Conservation (phyloP, 2,797 vertebrate species). For the Coreius guichenoti region DNA sequence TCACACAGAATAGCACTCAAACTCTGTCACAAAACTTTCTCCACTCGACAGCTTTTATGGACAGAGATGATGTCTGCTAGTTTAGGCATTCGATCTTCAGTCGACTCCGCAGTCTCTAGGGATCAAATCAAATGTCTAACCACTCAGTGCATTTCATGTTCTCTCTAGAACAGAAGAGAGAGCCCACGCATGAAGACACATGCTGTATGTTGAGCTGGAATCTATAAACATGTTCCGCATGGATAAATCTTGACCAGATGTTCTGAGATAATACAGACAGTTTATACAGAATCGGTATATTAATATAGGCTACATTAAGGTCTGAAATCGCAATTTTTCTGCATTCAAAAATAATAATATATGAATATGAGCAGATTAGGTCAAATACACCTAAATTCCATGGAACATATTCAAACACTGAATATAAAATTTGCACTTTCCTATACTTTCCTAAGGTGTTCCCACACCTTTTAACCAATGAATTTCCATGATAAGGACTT, state of each 20-base stretch:
- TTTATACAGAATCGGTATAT: background rate
- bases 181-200: background rate
- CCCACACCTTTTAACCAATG: background rate
- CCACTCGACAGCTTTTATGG: conserved; percentile 30
- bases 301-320: background rate
- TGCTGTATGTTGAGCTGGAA: background rate
- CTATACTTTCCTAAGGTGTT: background rate
- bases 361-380: background rate
- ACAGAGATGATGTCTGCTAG: conserved; percentile 36
- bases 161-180: background rate
- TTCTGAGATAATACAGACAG: background rate
- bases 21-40: conserved; percentile 28
- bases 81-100: conserved; percentile 30
- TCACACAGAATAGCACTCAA: conserved; percentile 56
- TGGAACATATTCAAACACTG: background rate
- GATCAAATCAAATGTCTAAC: conserved; percentile 41
- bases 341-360: background rate
- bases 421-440: background rate
- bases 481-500: background rate
- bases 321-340: background rate
- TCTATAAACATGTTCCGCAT: background rate
- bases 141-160: conserved; percentile 19
- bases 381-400: background rate
- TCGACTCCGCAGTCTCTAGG: conserved; percentile 28
- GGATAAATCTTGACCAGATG: background rate